phyloP scores from a whole-genome alignment of 2,888 invertebrate genomes.

The Sisyra nigra region DNA sequence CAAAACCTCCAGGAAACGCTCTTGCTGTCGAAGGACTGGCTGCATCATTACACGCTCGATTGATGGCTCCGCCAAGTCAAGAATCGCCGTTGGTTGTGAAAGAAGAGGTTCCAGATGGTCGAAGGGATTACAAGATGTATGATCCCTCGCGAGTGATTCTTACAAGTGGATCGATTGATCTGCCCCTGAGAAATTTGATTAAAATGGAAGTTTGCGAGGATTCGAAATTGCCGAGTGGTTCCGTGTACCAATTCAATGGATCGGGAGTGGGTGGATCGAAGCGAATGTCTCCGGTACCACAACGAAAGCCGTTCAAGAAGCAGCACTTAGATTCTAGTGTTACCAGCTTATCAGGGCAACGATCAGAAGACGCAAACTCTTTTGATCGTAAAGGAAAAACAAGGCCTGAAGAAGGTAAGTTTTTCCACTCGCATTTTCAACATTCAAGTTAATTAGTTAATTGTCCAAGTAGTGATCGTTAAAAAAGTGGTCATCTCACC shows the following conservation, averaged over 20 bases:
- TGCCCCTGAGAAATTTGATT: constrained; percentile 11
- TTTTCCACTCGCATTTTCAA: constrained; percentile 8
- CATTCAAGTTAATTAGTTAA: neutral
- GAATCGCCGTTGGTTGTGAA: constrained; percentile 21
- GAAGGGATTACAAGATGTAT: constrained; percentile 10
- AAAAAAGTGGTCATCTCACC: too few species aligned
- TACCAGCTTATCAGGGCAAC: constrained; percentile 19
- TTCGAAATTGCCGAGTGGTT: constrained; percentile 8
- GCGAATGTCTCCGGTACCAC: neutral
- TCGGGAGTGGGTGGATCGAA: neutral
- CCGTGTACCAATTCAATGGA: neutral
- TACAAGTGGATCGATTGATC: neutral
- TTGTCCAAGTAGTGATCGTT: constrained; percentile 6
- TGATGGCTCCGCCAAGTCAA: constrained; percentile 44
- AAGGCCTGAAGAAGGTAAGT: constrained; percentile 26
- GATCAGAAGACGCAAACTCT: too few species aligned
- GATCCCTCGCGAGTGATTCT: constrained; percentile 4
- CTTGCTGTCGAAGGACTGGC: constrained; percentile 46
- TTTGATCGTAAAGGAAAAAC: constrained; percentile 27
- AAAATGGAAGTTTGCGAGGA: constrained; percentile 18
- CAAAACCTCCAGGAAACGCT: constrained; percentile 29
- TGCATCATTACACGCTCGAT: constrained; percentile 66
- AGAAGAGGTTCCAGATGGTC: constrained; percentile 20
- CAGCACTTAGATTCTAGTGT: constrained; percentile 16
- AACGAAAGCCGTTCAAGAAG: constrained; percentile 25